Percentiles rank a stretch among this genome's conserved stretches.
These are phyloP conservation scores for Osmerus mordax DNA, from an alignment of 2,113 vertebrate genomes.

Conservation along the genomic window DNA sequence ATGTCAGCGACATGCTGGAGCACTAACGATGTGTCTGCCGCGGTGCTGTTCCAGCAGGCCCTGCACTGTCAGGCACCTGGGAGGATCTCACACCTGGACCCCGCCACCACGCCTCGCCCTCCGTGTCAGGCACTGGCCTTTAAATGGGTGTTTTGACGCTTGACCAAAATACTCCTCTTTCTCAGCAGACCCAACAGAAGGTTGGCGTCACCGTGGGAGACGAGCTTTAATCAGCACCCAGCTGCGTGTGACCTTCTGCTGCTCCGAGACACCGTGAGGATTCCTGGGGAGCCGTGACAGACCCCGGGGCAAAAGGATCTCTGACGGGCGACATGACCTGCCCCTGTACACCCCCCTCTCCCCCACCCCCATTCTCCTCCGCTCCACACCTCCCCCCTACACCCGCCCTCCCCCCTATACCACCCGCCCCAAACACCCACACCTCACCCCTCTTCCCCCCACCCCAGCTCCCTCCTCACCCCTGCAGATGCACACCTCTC, in stretches of 20 bases:
- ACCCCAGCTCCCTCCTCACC: slow-evolving; percentile 35
- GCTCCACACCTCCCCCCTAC: slow-evolving; percentile 26
- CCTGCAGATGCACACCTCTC: slow-evolving; percentile 19
- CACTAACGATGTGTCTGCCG: no score
- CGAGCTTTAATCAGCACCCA: slow-evolving; percentile 72
- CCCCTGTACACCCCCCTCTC: no score
- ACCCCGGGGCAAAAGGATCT: slow-evolving; percentile 36
- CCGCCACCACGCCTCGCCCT: background rate
- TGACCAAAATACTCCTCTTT: slow-evolving; percentile 52
- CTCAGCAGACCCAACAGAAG: slow-evolving; percentile 47
- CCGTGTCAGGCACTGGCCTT: slow-evolving; percentile 4
- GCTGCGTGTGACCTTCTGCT: slow-evolving; percentile 71
- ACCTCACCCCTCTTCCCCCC: no score
- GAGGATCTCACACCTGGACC: no score
- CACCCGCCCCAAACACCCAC: slow-evolving; percentile 18
- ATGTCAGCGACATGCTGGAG: no score
- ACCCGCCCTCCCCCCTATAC: background rate
- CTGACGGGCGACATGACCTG: no score
- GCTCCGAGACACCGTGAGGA: slow-evolving; percentile 54
- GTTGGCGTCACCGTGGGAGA: slow-evolving; percentile 49
- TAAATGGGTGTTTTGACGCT: slow-evolving; percentile 44
- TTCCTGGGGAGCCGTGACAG: slow-evolving; percentile 49
- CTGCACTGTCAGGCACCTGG: no score
- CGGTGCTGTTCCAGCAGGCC: no score
- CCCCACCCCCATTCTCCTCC: slow-evolving; percentile 26